Base-by-base conservation (phyloP, 2,888 invertebrate species). In the Asteroscopus sphinx region DNA sequence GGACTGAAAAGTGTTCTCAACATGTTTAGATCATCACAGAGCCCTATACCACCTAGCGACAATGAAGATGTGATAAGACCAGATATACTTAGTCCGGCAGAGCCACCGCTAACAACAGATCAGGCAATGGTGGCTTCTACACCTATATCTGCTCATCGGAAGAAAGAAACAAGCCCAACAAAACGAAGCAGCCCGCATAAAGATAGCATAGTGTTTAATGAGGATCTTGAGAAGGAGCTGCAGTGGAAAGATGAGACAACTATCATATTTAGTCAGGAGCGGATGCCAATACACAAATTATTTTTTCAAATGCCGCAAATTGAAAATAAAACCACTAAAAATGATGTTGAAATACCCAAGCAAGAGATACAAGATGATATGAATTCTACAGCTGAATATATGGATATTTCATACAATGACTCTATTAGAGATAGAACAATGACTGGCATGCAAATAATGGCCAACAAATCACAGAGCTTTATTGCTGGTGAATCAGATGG, bases 161-260 rank as follows among this genome's bases (percentile, higher is more conserved):
- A 72, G 37, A 87, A 80, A 53, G 88, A 88, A 45, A 30, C 57
- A 1, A 82, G 71, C 63, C 70, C 81, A 1, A 82, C 87, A 1
- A 90, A 86, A 66, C 82, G 84, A 70, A 87, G 68, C 56, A 93
- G 91, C 48, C 90, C 91, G 0, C 79, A 81, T n/a, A 93, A 89
- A 75, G 93, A 93, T 11, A 90, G 90, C 64, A 70, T 93, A 39
- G 81, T 84, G 7, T 94, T 94, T 49, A 92, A 89, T 64, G 90
- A 93, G 49, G 93, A 92, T 67, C 77, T 94, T 17, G 92, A 93
- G 65, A 92, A 82, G 57, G 93, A 94, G 60, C 67, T 94, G 21
- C 82, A 86, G 42, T 94, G 94, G 94, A 91, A 90, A 70, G 90
- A 93, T 81, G 93, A 94, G 54, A 87, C 91, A 15, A 89, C 88